phyloP scores from a whole-genome alignment of 2,797 vertebrate genomes.

The Myotis findleyi region DNA sequence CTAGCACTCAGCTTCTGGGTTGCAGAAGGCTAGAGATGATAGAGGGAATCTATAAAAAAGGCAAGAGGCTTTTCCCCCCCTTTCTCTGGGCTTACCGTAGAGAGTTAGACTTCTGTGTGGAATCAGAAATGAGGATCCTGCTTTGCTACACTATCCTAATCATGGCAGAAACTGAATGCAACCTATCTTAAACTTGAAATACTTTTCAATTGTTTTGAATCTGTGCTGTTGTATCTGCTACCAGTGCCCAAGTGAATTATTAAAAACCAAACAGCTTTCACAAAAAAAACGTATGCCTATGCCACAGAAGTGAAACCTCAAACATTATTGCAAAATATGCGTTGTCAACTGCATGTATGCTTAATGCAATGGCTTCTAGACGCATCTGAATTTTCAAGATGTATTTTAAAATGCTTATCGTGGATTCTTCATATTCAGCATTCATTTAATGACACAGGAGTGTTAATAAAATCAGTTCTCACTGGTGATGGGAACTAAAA shows the following conservation, averaged over 20 bases:
- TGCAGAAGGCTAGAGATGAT: not conserved
- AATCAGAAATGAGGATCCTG: not conserved
- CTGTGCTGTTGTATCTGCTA: not conserved
- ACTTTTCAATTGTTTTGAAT: not conserved
- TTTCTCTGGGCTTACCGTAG: not conserved
- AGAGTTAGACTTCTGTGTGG: not conserved
- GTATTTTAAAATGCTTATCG: not conserved
- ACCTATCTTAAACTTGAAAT: not conserved
- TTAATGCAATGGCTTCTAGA: not conserved
- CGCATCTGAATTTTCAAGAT: not conserved
- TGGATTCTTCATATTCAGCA: not conserved
- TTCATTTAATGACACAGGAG: not conserved
- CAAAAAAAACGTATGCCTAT: not conserved
- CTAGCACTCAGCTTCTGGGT: not conserved
- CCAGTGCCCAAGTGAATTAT: not conserved
- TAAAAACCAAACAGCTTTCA: not conserved
- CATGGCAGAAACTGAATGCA: not conserved
- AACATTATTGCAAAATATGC: not conserved
- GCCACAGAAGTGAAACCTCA: not conserved
- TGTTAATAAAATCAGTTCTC: constrained; percentile 63
- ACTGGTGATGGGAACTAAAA: constrained; percentile 20
- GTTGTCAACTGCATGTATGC: not conserved
- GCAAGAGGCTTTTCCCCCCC: too few species aligned
- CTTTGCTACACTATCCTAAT: not conserved
- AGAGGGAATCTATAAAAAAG: not conserved